Conservation (phyloP, 2,888 invertebrate species). For the Noctuana brunneofusca region DNA sequence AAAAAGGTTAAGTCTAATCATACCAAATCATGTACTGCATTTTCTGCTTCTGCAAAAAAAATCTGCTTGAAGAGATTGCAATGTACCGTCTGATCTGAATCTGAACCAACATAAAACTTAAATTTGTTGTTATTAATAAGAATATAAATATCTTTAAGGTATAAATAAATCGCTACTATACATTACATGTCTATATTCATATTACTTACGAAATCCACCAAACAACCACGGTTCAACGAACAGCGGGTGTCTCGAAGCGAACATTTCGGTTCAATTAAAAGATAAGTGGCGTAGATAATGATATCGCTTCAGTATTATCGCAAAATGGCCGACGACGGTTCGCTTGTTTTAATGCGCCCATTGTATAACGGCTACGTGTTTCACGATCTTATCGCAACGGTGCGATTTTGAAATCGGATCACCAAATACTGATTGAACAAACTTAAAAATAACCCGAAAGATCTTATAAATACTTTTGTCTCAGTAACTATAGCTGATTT, state of each 20-base stretch:
- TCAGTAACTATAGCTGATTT: no score
- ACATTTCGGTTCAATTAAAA: conserved; percentile 52
- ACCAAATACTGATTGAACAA: conserved; percentile 21
- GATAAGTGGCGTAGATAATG: conserved; percentile 48
- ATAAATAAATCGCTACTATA: neutral
- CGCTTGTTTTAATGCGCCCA: conserved; percentile 27
- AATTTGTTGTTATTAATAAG: no score
- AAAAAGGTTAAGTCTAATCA: no score
- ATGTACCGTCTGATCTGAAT: no score
- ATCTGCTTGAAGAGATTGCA: no score
- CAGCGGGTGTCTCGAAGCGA: conserved; percentile 18
- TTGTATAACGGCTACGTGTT: conserved; percentile 23
- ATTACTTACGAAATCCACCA: conserved; percentile 2
- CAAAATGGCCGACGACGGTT: conserved; percentile 24
- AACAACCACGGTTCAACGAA: conserved; percentile 12
- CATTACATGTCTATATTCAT: neutral
- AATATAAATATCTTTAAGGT: no score
- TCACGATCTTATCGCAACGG: conserved; percentile 22
- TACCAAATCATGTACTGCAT: no score
- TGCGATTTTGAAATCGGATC: conserved; percentile 16
- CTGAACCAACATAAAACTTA: no score
- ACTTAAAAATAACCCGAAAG: neutral
- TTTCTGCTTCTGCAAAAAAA: no score
- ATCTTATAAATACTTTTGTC: neutral
- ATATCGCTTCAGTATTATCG: conserved; percentile 31